Percentiles rank a stretch among this genome's conserved stretches.
Evolutionary conservation across 2,113 vertebrate genomes (phyloP).

Genomic region (Proterorhinus semilunaris): DNA sequence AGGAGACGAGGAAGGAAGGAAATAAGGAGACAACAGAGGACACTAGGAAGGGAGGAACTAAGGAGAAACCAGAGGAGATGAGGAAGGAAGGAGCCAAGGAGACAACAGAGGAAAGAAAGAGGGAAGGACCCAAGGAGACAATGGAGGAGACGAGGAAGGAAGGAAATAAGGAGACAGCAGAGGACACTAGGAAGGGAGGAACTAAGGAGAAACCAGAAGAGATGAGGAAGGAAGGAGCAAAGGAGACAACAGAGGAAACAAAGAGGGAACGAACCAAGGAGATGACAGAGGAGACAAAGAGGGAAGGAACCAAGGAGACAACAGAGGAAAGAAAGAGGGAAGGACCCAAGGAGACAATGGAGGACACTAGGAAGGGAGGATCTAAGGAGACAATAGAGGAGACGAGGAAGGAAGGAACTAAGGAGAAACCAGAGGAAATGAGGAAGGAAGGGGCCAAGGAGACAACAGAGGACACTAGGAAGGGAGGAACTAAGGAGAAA

Average conservation of each 20-base stretch:
- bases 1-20: too few relatives aligned
- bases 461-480: background rate
- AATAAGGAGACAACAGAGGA: too few relatives aligned
- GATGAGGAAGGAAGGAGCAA: background rate
- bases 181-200: too few relatives aligned
- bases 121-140: background rate
- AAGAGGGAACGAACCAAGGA: background rate
- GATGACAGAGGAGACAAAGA: background rate
- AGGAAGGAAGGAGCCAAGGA: background rate
- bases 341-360: background rate
- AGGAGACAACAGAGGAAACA: background rate
- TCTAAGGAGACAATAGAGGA: background rate
- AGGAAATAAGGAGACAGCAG: background rate
- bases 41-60: background rate
- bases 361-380: background rate
- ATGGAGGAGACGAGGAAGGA: background rate
- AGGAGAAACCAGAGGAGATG: background rate
- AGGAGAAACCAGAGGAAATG: background rate
- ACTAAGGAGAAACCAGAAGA: background rate
- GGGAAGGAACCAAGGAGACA: background rate
- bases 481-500: background rate
- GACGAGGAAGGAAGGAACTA: background rate
- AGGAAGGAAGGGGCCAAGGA: background rate
- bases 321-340: too few relatives aligned
- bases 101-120: background rate